Evolutionary conservation across 2,113 vertebrate species (phyloP).

Genomic region (Limnothrissa miodon): DNA sequence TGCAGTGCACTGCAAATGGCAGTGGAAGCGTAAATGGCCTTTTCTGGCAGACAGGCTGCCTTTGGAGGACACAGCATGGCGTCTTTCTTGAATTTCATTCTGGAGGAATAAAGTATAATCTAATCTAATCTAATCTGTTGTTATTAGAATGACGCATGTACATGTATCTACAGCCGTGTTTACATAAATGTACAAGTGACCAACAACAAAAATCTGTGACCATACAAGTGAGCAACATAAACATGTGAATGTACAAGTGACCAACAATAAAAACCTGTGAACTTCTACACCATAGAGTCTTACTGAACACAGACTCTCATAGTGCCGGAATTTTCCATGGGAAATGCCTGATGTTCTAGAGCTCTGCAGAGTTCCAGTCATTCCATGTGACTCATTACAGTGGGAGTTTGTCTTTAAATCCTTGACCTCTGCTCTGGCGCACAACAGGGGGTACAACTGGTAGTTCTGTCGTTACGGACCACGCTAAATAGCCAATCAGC

Average conservation of each 20-base stretch:
- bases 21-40: not conserved
- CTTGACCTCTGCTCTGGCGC: not conserved
- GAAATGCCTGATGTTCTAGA: not conserved
- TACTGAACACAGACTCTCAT: not conserved
- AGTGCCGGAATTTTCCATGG: not conserved
- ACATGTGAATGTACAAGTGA: not conserved
- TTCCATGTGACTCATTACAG: not conserved
- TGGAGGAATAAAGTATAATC: too few species aligned
- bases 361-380: not conserved
- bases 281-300: not conserved
- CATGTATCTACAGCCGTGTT: not conserved
- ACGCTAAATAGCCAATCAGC: conserved; percentile 30
- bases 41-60: not conserved
- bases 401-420: not conserved
- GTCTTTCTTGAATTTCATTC: too few species aligned
- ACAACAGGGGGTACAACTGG: conserved; percentile 39
- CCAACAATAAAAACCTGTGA: not conserved
- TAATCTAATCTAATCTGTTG: too few species aligned
- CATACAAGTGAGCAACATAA: too few species aligned
- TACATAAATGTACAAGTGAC: not conserved
- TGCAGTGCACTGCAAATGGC: not conserved
- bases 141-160: conserved; percentile 1
- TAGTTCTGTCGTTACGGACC: conserved; percentile 40
- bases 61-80: not conserved
- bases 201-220: not conserved